Evolutionary conservation across 2,113 vertebrate genomes (phyloP).

Genomic region (Colossoma macropomum): DNA sequence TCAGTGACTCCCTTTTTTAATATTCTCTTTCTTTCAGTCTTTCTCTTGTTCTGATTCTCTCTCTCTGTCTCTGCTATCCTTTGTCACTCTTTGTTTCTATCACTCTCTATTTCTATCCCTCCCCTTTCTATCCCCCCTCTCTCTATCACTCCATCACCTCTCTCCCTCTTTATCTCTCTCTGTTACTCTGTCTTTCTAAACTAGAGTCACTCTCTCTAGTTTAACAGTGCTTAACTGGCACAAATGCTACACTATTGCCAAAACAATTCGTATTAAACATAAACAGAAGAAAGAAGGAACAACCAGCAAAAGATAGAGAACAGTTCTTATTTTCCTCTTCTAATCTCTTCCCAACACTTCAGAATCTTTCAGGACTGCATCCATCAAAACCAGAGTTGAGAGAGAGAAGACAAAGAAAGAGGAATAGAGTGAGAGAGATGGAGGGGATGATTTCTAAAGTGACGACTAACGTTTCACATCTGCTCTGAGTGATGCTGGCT

Average conservation of each 20-base stretch:
- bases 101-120: no score
- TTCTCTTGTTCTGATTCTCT: no score
- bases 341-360: not conserved
- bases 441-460: not conserved
- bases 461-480: slow-evolving; percentile 51
- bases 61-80: no score
- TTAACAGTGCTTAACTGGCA: no score
- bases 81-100: no score
- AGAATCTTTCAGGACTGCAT: slow-evolving; percentile 13
- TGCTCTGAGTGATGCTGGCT: slow-evolving; percentile 35
- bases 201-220: no score
- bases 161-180: not conserved
- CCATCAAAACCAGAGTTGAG: not conserved
- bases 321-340: not conserved
- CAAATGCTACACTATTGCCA: not conserved
- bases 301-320: no score
- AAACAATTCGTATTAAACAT: not conserved
- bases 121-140: not conserved
- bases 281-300: not conserved
- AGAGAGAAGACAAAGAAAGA: not conserved
- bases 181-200: not conserved
- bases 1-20: not conserved
- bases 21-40: not conserved
- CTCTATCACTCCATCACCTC: not conserved
- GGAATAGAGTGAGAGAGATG: not conserved